Evolutionary conservation across 1,140 invertebrate genomes (phyloP).

Genomic region (Leptopilina boulardi): DNA sequence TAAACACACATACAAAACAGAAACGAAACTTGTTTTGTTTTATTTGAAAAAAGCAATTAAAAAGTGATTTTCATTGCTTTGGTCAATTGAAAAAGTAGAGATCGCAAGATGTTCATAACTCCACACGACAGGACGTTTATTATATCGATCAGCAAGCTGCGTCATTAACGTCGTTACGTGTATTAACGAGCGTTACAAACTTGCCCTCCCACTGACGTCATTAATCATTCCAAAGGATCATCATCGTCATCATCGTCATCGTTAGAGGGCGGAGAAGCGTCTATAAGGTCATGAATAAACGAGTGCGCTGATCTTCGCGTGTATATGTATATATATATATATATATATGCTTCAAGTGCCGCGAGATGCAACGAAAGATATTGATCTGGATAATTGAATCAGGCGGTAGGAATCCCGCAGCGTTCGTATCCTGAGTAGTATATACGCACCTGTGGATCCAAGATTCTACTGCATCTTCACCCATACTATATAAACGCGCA

Average conservation of each 20-base stretch:
- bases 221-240: conserved; percentile 54
- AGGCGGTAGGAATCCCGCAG: conserved; percentile 45
- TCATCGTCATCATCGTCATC: conserved; percentile 46
- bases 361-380: conserved; percentile 42
- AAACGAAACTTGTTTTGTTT: no score
- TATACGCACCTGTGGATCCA: conserved; percentile 32
- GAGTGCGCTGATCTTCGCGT: conserved; percentile 37
- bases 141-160: conserved; percentile 1
- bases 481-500: neutral
- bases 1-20: no score
- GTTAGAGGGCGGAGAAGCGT: conserved; percentile 48
- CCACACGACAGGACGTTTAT: neutral
- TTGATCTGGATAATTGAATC: conserved; percentile 62
- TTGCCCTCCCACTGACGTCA: conserved; percentile 45
- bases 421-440: neutral
- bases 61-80: neutral
- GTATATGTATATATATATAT: no score
- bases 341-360: neutral
- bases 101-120: neutral
- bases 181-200: conserved; percentile 13
- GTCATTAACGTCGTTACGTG: conserved; percentile 5
- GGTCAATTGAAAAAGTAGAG: neutral
- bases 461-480: conserved; percentile 19
- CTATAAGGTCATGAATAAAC: conserved; percentile 45
- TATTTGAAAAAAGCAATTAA: neutral